Percentiles rank a stretch among this genome's conserved stretches.
Conservation (phyloP, 2,113 vertebrate species). For the Scolopax mira region DNA sequence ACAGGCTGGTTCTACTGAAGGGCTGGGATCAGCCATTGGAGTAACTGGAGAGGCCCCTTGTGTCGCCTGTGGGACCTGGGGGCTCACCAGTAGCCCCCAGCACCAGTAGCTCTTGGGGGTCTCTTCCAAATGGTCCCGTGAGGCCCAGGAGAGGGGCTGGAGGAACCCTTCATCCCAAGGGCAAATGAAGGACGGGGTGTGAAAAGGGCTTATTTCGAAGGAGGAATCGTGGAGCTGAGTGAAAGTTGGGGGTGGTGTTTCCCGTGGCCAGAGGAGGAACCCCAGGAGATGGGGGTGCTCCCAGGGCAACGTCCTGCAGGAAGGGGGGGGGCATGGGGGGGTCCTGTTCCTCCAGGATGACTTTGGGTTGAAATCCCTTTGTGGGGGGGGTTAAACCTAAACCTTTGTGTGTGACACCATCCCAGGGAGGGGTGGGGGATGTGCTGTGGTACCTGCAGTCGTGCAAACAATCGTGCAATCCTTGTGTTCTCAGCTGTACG, state of each 20-base stretch:
- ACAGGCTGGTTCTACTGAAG: neutral
- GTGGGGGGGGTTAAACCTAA: no score
- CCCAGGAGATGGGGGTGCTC: rapidly evolving
- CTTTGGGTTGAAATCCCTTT: rapidly evolving
- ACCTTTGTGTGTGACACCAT: neutral
- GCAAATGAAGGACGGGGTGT: neutral
- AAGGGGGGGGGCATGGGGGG: neutral
- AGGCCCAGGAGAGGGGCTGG: rapidly evolving
- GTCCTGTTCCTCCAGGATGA: neutral
- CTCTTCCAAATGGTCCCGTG: no score
- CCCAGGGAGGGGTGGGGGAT: rapidly evolving
- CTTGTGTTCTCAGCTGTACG: neutral
- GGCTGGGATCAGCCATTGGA: rapidly evolving
- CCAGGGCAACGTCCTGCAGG: neutral
- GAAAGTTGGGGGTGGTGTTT: rapidly evolving
- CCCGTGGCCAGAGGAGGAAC: neutral
- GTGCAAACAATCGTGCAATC: rapidly evolving
- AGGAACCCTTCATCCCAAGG: neutral
- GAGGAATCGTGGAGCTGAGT: rapidly evolving
- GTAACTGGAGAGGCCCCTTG: rapidly evolving
- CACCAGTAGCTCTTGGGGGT: rapidly evolving
- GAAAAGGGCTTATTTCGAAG: neutral
- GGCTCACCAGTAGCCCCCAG: rapidly evolving
- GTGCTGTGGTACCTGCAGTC: rapidly evolving
- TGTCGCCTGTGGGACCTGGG: rapidly evolving